Evolutionary conservation across 1,140 invertebrate genomes (phyloP).

Genomic region (Chelonus insularis): DNA sequence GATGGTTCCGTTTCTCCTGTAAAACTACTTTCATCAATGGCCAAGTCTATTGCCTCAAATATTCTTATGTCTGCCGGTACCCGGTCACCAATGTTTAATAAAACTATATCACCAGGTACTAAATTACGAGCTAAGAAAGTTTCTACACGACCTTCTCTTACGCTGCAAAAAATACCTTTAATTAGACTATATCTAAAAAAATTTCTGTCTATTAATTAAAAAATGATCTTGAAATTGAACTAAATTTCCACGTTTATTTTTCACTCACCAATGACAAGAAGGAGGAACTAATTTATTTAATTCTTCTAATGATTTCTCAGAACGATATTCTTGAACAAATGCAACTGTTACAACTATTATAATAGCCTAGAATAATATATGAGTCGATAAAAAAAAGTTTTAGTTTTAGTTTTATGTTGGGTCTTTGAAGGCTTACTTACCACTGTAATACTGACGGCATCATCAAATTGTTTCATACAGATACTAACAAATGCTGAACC

Average conservation of each 20-base stretch:
- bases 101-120: conserved; percentile 97
- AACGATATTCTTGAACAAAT: conserved; percentile 98
- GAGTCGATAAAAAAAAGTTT: no score
- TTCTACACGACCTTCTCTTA: conserved; percentile 86
- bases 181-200: conserved; percentile 15
- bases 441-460: conserved; percentile 97
- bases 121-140: conserved; percentile 92
- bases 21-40: conserved; percentile 97
- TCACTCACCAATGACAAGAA: conserved; percentile 77
- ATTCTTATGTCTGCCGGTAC: conserved; percentile 95
- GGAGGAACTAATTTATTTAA: conserved; percentile 96
- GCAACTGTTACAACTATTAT: conserved; percentile 98
- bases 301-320: conserved; percentile 99
- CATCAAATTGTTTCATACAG: conserved; percentile 96
- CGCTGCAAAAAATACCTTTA: conserved; percentile 64
- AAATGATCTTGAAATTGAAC: no score
- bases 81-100: conserved; percentile 90
- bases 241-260: no score
- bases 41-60: conserved; percentile 87
- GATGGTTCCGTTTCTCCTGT: conserved; percentile 93
- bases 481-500: conserved; percentile 95
- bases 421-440: no score
- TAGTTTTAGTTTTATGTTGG: no score
- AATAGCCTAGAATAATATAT: conserved; percentile 72
- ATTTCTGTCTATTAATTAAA: no score